Base-by-base conservation (phyloP, 2,113 vertebrate genomes). In the Laterallus jamaicensis region DNA sequence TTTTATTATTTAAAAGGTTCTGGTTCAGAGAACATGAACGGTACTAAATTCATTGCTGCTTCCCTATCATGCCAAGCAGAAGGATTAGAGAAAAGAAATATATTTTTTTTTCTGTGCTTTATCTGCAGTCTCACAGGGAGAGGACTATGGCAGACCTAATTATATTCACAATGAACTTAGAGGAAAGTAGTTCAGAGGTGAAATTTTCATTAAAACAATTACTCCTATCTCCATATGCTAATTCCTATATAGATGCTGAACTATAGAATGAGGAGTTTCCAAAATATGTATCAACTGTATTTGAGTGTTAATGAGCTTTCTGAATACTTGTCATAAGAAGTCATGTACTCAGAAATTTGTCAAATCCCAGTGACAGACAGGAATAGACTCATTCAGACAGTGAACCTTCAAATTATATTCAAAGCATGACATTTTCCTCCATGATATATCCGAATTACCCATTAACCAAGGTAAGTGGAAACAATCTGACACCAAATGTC, bases 161-260 rank as follows among this genome's bases (percentile, higher is more conserved):
- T 98, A 97, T 88, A 94, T 96, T 97, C 92, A 97, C 90, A 97
- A 87, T 88, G 77, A 97, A 97, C 84, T 95, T 73, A 93, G 81
- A 94, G 82, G 52, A 96, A 92, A 95, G 64, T 89, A 66, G 81
- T 96, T 58, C 87, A 94, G 91, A 97, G 94, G 96, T 97, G 90
- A 97, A 97, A 97, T 96, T 96, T 97, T 97, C 94, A 94, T 96
- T 97, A 97, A 97, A 98, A 97, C 91, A 97, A 97, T 98, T 98
- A 97, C 54, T 95, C 59, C 62, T 97, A 97, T 97, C 94, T 90
- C 83, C 75, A 82, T 89, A 92, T 86, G 63, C 75, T 97, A 97
- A 97, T 97, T 96, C 80, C 95, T 59, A 97, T 47, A 92, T 26
- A 93, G 91, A 95, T 80, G 52, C 68, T 93, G 90, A 96, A 95